Conservation (phyloP, 2,113 vertebrate species). For the Spermophilus dauricus region DNA sequence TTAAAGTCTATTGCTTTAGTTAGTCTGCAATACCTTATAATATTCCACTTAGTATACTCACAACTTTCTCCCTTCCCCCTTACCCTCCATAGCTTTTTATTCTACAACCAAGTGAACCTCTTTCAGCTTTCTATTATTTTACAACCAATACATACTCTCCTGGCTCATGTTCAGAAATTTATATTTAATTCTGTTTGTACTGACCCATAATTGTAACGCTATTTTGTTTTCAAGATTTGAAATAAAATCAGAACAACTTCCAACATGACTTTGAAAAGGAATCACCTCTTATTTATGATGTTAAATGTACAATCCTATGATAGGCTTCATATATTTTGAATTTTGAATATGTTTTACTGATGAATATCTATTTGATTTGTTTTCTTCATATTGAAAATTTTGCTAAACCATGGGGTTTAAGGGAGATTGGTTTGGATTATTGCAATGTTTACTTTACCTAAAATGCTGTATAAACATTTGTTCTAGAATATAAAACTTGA, state of each 20-base stretch:
- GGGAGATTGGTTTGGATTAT: slow-evolving; percentile 4
- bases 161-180: background rate
- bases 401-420: background rate
- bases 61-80: background rate
- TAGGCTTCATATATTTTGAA: background rate
- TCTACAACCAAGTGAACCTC: background rate
- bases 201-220: background rate
- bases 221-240: slow-evolving; percentile 46
- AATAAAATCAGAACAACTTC: slow-evolving; percentile 50
- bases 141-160: background rate
- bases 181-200: background rate
- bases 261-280: background rate
- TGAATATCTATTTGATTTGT: slow-evolving; percentile 17
- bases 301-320: background rate
- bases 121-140: background rate
- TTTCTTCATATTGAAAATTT: slow-evolving; percentile 49
- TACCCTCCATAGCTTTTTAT: background rate
- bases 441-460: background rate
- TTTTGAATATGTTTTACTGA: background rate
- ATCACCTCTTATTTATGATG: background rate
- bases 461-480: background rate
- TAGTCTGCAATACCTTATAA: background rate
- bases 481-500: slow-evolving; percentile 18
- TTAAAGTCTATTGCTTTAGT: background rate
- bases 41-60: background rate